Base-by-base conservation (phyloP, 2,888 invertebrate genomes). In the Pediacus dermestoides region DNA sequence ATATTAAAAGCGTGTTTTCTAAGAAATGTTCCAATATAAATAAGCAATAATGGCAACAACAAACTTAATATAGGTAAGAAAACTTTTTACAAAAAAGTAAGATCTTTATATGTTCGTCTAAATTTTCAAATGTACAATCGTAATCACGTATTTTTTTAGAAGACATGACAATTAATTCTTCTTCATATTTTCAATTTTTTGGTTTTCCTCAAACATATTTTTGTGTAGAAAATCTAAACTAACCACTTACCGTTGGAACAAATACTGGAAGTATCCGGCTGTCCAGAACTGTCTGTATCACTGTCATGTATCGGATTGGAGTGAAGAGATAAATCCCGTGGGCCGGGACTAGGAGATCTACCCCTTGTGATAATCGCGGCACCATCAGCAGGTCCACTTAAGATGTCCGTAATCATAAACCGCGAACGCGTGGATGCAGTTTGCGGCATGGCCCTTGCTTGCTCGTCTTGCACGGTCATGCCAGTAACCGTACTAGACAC, bases 361-460 rank as follows among this genome's bases (percentile, higher is more conserved):
- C 60, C 73, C 62, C 70, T 66, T 66, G 64, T 51, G 30, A 70
- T 72, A 59, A 67, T 71, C 50, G 64, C 70, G 57, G 70, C 73
- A 60, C 70, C 80, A 36, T 78, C 79, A 73, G 56, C 77, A 73
- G 64, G 78, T 33, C 78, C 78, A 34, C 80, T 81, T 52, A 90
- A 74, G 60, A 90, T 90, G 68, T 90, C 90, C 55, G 88, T 89
- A 72, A 90, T 90, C 88, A 90, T 89, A 73, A 90, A 90, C 52
- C 88, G 74, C 44, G 88, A 87, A 55, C 88, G 76, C 71, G 80
- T 66, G 76, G 79, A 58, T 46, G 65, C 63, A 48, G 67, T 66
- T 43, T 66, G 67, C 49, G 68, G 67, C 68, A 68, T 68, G 60
- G 66, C 66, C 60, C 67, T 58, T 28, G 59, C 57, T 37, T 63